Evolutionary conservation across 2,797 vertebrate genomes (phyloP), one percentile per base, ranked within the genome.

Genomic region (Tachyglossus aculeatus): DNA sequence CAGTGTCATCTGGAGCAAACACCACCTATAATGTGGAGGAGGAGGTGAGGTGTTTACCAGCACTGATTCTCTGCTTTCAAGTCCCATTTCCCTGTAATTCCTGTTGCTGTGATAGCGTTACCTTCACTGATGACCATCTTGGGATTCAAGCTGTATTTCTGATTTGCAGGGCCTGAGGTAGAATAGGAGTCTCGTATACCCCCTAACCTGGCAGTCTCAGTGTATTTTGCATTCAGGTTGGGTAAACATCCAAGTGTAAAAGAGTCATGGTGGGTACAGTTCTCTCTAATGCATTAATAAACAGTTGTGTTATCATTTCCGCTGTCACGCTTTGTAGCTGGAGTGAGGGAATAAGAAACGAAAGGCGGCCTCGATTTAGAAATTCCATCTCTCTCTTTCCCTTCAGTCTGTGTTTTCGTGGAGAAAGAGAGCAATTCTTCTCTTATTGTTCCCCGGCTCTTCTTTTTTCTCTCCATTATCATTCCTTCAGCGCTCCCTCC

Each of bases 111-210:
- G 79, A 84, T 89, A 85, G 68, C 74, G 89, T 84, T 89, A 88
- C 85, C 88, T 82, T 74, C 83, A 87, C 80, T 83, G 83, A 82
- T 81, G n/a, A 63, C 75, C 74, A 88, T 81, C 73, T 80, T 84
- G 89, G 78, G 80, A 85, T 76, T 87, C 71, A 88, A 89, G 82
- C 88, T 88, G 83, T 84, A 86, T 88, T 80, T 90, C 90, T 91
- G 83, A 90, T 88, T 67, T 86, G 87, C 86, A 88, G 84, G 78
- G 75, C 89, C 80, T 74, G 79, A 83, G 85, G 86, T 52, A 61
- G 70, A 89, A 73, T 56, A 82, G 63, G 74, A 82, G 74, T 38
- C 67, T 82, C 83, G 86, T n/a, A 86, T 81, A 88, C n/a, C 71
- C 71, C 78, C 71, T 81, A 90, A 86, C 78, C 75, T 91, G 83